Base-by-base conservation (phyloP, 2,888 invertebrate genomes). In the Eudasyphora cyanicolor region DNA sequence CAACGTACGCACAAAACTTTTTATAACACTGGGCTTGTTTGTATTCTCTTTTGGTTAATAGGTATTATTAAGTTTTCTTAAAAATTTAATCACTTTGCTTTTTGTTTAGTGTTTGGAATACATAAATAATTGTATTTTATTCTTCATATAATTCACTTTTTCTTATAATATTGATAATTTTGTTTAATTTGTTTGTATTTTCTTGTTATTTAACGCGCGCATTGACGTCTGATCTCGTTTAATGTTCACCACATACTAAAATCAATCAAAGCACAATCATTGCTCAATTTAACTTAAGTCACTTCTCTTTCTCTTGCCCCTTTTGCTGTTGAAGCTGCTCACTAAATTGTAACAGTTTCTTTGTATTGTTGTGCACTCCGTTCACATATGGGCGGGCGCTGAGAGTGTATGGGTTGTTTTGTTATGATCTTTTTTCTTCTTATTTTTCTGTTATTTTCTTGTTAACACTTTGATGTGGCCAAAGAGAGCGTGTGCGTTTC, bases 251-350 rank as follows among this genome's bases (percentile, higher is more conserved):
- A 85, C 80, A 79, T 80, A 87, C 86, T 86, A 85, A 86, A 87
- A 87, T 87, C 87, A 87, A 87, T 87, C 87, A 87, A 86, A 86
- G 75, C 84, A 84, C 85, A 86, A 86, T 86, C 86, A 82, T 86
- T 85, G 75, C 75, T 85, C 85, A 85, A 81, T 84, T 79, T 73
- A 27, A 71, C 27, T 78, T 49, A 70, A 77, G 74, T 80, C 60
- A 80, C 54, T 76, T 70, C 70, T 21, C 67, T 67, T 60, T 76
- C 38, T 64, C 60, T 51, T 49, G 38, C 67, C 64, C 38, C 35
- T 38, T 54, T 78, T 12, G 69, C 76, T 79, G 76, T 76, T 76
- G 75, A 67, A 64, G 77, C 81, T 76, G 69, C 78, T 83, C 82
- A 73, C 82, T 73, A 64, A 78, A 70, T 83, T 85, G 77, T 75